Conservation (phyloP, 2,888 invertebrate genomes). For the Bugula neritina region DNA sequence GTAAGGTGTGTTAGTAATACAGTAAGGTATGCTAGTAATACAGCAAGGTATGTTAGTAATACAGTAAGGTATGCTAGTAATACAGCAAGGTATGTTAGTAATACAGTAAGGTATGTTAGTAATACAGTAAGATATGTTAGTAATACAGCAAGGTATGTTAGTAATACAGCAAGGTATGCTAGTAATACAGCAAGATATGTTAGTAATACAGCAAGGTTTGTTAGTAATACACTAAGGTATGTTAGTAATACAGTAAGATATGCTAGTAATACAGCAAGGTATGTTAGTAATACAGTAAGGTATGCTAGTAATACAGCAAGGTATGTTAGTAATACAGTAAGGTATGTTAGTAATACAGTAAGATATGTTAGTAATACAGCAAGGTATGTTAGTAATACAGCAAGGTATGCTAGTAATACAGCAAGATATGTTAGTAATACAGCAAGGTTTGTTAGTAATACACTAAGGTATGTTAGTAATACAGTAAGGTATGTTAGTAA, state of each 20-base stretch:
- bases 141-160: background rate
- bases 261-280: background rate
- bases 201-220: too few species aligned
- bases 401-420: background rate
- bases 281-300: background rate
- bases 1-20: background rate
- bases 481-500: conserved; percentile 67
- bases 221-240: conserved; percentile 91
- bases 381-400: background rate
- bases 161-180: background rate
- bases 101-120: conserved; percentile 75
- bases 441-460: background rate
- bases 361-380: conserved; percentile 53
- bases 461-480: conserved; percentile 94
- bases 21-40: background rate
- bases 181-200: background rate
- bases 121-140: background rate
- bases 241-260: conserved; percentile 4
- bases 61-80: background rate
- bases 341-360: conserved; percentile 95
- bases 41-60: background rate
- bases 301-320: background rate
- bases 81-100: conserved; percentile 89
- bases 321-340: too few species aligned
- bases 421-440: background rate